Conservation (phyloP, 2,888 invertebrate genomes). For the Cantharis lateralis region DNA sequence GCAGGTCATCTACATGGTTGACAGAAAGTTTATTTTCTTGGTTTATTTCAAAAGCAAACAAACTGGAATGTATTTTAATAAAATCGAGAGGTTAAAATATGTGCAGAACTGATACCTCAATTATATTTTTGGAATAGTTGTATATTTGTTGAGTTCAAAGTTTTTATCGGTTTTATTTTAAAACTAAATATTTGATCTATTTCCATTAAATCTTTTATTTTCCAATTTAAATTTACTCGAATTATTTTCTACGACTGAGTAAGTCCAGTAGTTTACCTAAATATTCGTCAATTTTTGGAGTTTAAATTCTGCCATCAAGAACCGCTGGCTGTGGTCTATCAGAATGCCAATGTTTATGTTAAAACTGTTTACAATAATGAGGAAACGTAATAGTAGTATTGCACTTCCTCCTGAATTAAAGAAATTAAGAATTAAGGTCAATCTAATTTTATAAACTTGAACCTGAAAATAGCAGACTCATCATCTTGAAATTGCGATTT, state of each 20-base stretch:
- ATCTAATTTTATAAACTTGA: constrained; percentile 20
- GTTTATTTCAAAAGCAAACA: neutral
- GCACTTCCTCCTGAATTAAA: constrained; percentile 14
- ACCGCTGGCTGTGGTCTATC: too few relatives aligned
- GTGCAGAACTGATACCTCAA: neutral
- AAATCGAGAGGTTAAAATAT: neutral
- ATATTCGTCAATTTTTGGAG: too few relatives aligned
- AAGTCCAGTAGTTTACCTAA: too few relatives aligned
- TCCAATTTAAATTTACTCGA: neutral
- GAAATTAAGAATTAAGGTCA: constrained; percentile 26
- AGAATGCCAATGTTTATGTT: neutral
- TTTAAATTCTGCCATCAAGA: too few relatives aligned
- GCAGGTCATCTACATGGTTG: neutral
- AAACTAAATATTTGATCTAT: neutral
- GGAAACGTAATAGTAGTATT: neutral
- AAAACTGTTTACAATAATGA: neutral
- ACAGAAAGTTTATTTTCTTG: neutral
- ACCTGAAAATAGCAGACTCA: constrained; percentile 17
- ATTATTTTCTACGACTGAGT: neutral
- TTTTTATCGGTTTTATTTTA: neutral
- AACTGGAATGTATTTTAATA: neutral
- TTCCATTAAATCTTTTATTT: constrained; percentile 5
- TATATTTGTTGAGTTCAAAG: neutral
- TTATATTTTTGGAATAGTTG: constrained; percentile 2
- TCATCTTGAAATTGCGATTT: constrained; percentile 9